phyloP scores from a whole-genome alignment of 2,797 vertebrate genomes.

The Phrynocephalus forsythii region DNA sequence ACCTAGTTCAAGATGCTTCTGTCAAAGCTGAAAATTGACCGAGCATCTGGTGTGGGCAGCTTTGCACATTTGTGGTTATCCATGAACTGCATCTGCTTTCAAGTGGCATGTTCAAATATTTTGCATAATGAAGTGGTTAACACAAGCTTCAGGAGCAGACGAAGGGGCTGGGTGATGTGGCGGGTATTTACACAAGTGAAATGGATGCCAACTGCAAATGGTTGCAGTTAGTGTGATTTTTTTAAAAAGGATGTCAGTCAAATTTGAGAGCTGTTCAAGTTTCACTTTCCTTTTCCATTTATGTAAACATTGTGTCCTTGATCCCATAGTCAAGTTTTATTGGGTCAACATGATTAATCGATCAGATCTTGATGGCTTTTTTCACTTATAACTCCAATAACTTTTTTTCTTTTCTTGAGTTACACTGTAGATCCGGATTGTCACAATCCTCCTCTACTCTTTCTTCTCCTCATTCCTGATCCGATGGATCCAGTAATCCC shows the following conservation, averaged over 20 bases:
- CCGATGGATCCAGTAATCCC: neutral
- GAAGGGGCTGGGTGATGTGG: slow-evolving; percentile 10
- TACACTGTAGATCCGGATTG: neutral
- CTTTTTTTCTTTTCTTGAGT: neutral
- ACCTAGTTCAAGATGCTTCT: slow-evolving; percentile 15
- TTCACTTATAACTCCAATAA: neutral
- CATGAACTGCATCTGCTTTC: slow-evolving; percentile 32
- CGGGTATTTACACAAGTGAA: slow-evolving; percentile 39
- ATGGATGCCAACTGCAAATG: slow-evolving; percentile 32
- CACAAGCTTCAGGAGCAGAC: slow-evolving; percentile 42
- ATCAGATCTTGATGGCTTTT: slow-evolving; percentile 2
- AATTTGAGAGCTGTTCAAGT: slow-evolving; percentile 6
- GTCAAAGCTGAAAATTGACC: neutral
- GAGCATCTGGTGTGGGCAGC: slow-evolving; percentile 20
- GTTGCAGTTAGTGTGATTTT: slow-evolving; percentile 7
- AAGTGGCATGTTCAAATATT: slow-evolving; percentile 6
- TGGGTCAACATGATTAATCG: neutral
- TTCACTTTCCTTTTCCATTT: neutral
- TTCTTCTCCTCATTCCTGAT: neutral
- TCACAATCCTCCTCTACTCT: neutral
- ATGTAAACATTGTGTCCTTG: slow-evolving; percentile 5
- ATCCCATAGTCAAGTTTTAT: neutral
- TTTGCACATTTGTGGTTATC: slow-evolving; percentile 15
- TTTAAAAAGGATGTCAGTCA: neutral
- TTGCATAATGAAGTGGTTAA: slow-evolving; percentile 28